Evolutionary conservation across 2,888 invertebrate genomes (phyloP).

Genomic region (Corbicula japonica): DNA sequence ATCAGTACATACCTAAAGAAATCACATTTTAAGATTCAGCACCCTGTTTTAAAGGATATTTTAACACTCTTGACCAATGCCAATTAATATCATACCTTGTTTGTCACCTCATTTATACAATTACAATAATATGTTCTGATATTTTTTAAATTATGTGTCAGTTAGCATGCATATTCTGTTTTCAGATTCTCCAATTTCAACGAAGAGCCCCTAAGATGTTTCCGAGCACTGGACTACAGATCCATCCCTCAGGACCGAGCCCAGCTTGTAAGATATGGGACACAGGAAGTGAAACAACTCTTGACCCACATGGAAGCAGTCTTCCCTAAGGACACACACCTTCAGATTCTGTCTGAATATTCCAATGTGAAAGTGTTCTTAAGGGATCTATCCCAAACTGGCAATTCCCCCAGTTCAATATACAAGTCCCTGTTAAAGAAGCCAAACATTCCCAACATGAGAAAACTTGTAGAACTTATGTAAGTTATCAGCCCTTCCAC

Average conservation of each 20-base stretch:
- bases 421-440: constrained; percentile 10
- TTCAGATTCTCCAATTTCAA: constrained; percentile 22
- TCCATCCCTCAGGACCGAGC: background rate
- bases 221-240: constrained; percentile 12
- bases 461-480: background rate
- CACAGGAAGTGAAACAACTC: background rate
- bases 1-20: background rate
- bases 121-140: background rate
- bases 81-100: too few relatives aligned
- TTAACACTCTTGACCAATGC: too few relatives aligned
- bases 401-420: background rate
- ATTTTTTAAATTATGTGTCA: background rate
- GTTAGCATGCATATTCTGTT: background rate
- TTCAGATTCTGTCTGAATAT: constrained; percentile 2
- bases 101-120: background rate
- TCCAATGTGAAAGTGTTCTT: background rate
- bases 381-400: constrained; percentile 3
- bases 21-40: background rate
- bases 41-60: background rate
- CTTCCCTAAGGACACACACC: background rate
- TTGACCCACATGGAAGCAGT: background rate
- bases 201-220: constrained; percentile 9
- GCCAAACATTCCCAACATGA: constrained; percentile 4
- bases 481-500: constrained; percentile 9
- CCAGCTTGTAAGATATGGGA: background rate